Conservation (phyloP, 2,888 invertebrate genomes). For the Tinea semifulvella region DNA sequence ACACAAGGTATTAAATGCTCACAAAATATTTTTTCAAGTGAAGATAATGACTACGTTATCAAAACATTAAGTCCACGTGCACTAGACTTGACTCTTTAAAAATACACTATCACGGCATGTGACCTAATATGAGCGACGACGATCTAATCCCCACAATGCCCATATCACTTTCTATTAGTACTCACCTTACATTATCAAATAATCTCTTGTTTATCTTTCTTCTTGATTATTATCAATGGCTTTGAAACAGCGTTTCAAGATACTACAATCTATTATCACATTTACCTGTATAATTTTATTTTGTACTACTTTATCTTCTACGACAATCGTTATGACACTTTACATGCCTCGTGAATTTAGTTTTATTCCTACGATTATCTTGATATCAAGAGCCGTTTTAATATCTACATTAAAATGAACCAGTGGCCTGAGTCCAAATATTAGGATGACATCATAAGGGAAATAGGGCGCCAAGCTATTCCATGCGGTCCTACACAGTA, state of each 20-base stretch:
- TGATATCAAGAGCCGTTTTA: too few relatives aligned
- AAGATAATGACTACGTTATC: too few relatives aligned
- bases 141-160: too few relatives aligned
- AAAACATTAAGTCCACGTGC: too few relatives aligned
- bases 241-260: slow-evolving; percentile 1
- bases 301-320: slow-evolving; percentile 1
- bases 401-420: neutral
- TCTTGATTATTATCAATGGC: neutral
- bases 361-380: too few relatives aligned
- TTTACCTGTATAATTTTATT: slow-evolving; percentile 6
- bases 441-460: slow-evolving; percentile 40
- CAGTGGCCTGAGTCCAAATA: slow-evolving; percentile 23
- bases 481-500: slow-evolving; percentile 5
- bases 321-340: too few relatives aligned
- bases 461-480: slow-evolving; percentile 37
- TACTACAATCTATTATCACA: neutral
- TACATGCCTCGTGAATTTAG: too few relatives aligned
- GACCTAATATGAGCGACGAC: neutral
- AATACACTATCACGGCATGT: neutral
- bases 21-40: too few relatives aligned
- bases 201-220: slow-evolving; percentile 7
- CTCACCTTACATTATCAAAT: slow-evolving; percentile 6
- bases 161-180: slow-evolving; percentile 5
- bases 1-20: too few relatives aligned
- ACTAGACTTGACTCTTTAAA: neutral